Percentiles rank a stretch among this genome's conserved stretches.
Evolutionary conservation across 2,797 vertebrate species (phyloP).

Genomic region (Erethizon dorsatum): DNA sequence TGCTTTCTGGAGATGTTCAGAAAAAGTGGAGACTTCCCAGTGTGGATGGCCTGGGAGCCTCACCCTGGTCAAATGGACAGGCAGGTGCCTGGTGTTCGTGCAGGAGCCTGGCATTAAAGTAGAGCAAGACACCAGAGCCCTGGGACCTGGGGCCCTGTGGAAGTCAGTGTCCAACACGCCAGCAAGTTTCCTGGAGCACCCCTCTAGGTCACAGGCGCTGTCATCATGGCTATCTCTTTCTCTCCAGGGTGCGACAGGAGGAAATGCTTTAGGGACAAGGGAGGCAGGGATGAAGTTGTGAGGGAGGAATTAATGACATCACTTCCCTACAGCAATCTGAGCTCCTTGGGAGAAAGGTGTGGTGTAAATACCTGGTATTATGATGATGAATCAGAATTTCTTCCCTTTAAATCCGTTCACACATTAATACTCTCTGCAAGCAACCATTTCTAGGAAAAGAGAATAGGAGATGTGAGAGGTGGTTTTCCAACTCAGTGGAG

Average conservation of each 20-base stretch:
- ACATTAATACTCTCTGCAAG: slow-evolving; percentile 26
- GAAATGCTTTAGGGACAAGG: not conserved
- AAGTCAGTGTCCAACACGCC: not conserved
- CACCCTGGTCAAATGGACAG: not conserved
- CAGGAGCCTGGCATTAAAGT: not conserved
- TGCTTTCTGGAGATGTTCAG: slow-evolving; percentile 33
- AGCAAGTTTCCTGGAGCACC: not conserved
- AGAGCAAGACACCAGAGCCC: not conserved
- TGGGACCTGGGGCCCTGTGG: not conserved
- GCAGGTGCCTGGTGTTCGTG: not conserved
- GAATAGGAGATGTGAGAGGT: not conserved
- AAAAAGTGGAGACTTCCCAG: not conserved
- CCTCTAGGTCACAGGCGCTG: not conserved
- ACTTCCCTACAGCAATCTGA: slow-evolving; percentile 23
- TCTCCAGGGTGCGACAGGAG: not conserved
- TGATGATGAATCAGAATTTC: slow-evolving; percentile 40
- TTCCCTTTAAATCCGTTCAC: slow-evolving; percentile 60
- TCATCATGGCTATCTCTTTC: not conserved
- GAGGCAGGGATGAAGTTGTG: not conserved
- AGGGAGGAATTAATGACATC: not conserved
- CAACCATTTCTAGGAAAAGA: slow-evolving; percentile 71
- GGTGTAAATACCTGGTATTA: slow-evolving; percentile 32
- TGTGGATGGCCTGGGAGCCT: not conserved
- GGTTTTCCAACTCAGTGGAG: slow-evolving; percentile 32
- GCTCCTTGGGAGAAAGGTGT: slow-evolving; percentile 69